Percentiles rank a stretch among this genome's conserved stretches.
Evolutionary conservation across 2,113 vertebrate genomes (phyloP).

Genomic region (Anseranas semipalmata): DNA sequence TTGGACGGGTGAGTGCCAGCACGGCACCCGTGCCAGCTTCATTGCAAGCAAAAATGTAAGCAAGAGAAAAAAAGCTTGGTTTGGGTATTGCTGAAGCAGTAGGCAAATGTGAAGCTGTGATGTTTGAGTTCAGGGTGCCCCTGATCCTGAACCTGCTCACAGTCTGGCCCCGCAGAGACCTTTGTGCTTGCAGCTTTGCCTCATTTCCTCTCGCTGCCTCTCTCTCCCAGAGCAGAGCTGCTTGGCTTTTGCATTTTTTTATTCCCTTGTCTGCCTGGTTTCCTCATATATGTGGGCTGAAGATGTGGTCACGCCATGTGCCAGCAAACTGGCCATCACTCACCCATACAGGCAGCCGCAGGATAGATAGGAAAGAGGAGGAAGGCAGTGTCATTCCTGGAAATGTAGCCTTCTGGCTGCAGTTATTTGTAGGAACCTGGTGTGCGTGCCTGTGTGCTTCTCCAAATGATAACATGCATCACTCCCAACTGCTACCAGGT

Average conservation of each 20-base stretch:
- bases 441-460: rapidly evolving
- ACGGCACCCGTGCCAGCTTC: background rate
- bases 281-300: rapidly evolving
- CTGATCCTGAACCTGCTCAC: background rate
- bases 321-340: rapidly evolving
- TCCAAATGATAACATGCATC: rapidly evolving
- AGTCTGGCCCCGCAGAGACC: background rate
- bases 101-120: constrained; percentile 5
- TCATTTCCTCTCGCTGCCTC: background rate
- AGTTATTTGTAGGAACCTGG: rapidly evolving
- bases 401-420: rapidly evolving
- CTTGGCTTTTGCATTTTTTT: rapidly evolving
- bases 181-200: rapidly evolving
- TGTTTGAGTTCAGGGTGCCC: background rate
- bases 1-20: background rate
- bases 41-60: background rate
- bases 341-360: rapidly evolving
- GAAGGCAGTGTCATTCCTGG: rapidly evolving
- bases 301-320: rapidly evolving
- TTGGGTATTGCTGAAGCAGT: background rate
- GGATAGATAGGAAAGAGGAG: background rate
- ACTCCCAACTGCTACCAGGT: rapidly evolving
- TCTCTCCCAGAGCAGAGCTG: background rate
- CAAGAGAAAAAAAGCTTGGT: background rate
- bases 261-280: background rate